Conservation (phyloP, 2,113 vertebrate species). For the Urocynchramus pylzowi region DNA sequence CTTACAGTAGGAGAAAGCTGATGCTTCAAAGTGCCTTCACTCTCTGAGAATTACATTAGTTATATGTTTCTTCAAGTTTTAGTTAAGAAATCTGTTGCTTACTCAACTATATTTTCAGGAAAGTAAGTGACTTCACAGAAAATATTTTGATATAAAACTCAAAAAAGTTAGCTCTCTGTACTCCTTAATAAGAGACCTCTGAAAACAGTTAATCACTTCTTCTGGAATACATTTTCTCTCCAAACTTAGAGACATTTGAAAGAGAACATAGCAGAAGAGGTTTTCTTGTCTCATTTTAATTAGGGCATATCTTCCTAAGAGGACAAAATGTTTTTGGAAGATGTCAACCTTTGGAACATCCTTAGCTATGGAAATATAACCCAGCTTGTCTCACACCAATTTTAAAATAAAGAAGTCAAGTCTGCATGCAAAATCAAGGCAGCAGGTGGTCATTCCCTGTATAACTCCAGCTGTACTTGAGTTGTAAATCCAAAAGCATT, state of each 20-base stretch:
- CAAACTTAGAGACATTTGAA: not conserved
- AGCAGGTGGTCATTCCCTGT: slow-evolving; percentile 59
- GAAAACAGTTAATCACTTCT: not conserved
- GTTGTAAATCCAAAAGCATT: slow-evolving; percentile 58
- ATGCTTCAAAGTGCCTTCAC: not conserved
- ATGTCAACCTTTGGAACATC: slow-evolving; percentile 13
- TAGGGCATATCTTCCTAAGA: not conserved
- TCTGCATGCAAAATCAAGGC: slow-evolving; percentile 53
- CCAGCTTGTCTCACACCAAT: slow-evolving; percentile 22
- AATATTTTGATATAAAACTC: not conserved
- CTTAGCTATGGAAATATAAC: slow-evolving; percentile 10
- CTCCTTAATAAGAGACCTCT: not conserved
- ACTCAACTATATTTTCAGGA: not conserved
- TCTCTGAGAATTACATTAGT: not conserved
- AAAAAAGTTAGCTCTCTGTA: not conserved
- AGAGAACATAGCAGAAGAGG: not conserved
- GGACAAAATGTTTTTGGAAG: slow-evolving; percentile 27
- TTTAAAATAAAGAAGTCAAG: slow-evolving; percentile 46
- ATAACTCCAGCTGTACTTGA: slow-evolving; percentile 45
- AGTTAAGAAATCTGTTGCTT: not conserved
- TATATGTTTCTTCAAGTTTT: not conserved
- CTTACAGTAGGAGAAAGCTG: not conserved
- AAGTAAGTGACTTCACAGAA: not conserved
- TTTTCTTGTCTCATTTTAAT: not conserved
- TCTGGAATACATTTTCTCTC: not conserved